Conservation (phyloP, 2,113 vertebrate species). For the Irena cyanogastra region DNA sequence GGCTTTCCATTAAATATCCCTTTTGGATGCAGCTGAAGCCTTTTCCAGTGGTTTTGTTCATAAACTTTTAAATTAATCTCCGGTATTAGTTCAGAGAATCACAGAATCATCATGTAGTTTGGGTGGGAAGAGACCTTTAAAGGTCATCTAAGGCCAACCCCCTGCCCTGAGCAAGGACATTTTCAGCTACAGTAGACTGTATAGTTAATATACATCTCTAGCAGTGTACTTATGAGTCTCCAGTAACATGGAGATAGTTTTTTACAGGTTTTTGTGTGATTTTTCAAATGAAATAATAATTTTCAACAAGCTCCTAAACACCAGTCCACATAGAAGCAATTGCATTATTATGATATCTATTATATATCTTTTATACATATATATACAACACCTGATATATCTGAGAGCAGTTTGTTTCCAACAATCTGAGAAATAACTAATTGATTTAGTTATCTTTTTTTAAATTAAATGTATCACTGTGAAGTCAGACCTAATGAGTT, state of each 20-base stretch:
- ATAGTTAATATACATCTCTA: background rate
- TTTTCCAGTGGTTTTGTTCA: background rate
- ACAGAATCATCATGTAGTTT: background rate
- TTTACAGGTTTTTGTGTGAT: background rate
- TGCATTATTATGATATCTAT: background rate
- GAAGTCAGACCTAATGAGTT: background rate
- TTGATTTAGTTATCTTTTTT: background rate
- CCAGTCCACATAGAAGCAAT: background rate
- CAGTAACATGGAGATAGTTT: background rate
- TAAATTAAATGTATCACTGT: background rate
- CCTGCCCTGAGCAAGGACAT: background rate
- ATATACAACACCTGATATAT: background rate
- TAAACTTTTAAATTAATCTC: background rate
- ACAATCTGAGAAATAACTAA: background rate
- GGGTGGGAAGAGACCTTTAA: background rate
- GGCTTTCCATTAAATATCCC: background rate
- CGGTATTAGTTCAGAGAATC: background rate
- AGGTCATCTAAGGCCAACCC: background rate
- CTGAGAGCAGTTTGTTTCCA: background rate
- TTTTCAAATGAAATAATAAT: background rate
- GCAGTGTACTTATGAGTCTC: background rate
- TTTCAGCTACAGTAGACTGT: background rate
- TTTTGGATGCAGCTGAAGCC: background rate
- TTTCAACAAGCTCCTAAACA: background rate
- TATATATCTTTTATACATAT: background rate